These are phyloP conservation scores for Brachypalpus laphriformis DNA, from an alignment of 2,888 invertebrate species.

Conservation along the genomic window DNA sequence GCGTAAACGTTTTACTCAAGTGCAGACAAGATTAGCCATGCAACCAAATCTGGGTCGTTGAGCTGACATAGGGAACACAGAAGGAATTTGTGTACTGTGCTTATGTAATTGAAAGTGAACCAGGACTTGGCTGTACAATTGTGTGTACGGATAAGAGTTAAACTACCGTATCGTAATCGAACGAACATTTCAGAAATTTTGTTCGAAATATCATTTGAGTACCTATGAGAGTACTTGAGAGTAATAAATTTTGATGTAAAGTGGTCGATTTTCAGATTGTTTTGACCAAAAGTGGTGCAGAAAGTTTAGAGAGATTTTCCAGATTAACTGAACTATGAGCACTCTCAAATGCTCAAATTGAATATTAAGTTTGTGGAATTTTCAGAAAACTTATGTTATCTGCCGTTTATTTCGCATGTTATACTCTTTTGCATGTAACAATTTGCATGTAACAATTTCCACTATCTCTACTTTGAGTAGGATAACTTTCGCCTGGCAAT, in stretches of 20 bases:
- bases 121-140: neutral
- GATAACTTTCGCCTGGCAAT: too few relatives aligned
- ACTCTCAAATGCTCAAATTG: neutral
- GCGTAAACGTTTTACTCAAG: constrained; percentile 20
- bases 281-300: neutral
- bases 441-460: too few relatives aligned
- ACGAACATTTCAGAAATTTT: neutral
- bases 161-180: neutral
- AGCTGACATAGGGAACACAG: neutral
- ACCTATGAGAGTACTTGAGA: neutral
- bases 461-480: too few relatives aligned
- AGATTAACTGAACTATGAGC: neutral
- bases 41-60: neutral
- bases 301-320: neutral
- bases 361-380: neutral
- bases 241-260: neutral
- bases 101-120: constrained; percentile 8
- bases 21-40: neutral
- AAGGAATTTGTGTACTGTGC: constrained; percentile 3
- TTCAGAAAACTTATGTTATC: neutral
- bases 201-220: neutral
- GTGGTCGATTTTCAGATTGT: neutral
- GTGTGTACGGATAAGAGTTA: neutral
- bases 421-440: neutral
- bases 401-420: neutral